Percentiles rank a stretch among this genome's conserved stretches.
These are phyloP conservation scores for Panagrolaimus sp. DNA, from an alignment of 1,140 invertebrate genomes.

Conservation along the genomic window DNA sequence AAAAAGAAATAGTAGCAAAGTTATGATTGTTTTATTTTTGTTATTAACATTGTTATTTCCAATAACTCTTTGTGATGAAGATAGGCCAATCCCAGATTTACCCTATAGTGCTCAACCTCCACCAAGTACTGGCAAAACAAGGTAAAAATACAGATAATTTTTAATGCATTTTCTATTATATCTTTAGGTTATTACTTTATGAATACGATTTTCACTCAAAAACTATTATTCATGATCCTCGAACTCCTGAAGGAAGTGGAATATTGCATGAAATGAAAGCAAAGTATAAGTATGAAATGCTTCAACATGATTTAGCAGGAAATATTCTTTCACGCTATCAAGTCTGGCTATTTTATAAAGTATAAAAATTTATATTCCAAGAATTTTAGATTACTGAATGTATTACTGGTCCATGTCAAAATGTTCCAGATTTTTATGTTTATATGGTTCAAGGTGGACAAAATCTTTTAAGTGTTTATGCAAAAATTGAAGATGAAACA, in stretches of 20 bases:
- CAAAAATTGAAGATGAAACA: constrained; percentile 4
- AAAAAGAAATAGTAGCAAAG: no score
- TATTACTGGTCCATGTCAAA: constrained; percentile 6
- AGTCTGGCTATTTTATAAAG: background rate
- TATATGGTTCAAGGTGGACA: constrained; percentile 2
- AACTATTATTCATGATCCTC: background rate
- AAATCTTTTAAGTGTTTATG: constrained; percentile 7
- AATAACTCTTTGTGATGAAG: background rate
- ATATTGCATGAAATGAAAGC: background rate
- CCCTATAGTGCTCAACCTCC: background rate
- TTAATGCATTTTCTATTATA: background rate
- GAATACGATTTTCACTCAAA: background rate
- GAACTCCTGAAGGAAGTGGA: background rate
- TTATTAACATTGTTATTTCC: no score
- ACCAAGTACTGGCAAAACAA: background rate
- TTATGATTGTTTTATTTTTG: no score
- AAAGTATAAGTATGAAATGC: background rate
- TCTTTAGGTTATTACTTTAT: constrained; percentile 9
- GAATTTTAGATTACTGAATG: constrained; percentile 8
- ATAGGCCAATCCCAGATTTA: constrained; percentile 7
- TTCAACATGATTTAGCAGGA: background rate
- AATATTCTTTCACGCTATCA: constrained; percentile 14
- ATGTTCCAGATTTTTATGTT: constrained; percentile 8
- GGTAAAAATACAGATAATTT: background rate
- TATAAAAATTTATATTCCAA: background rate